Evolutionary conservation across 2,113 vertebrate species (phyloP), one percentile per base, ranked within the genome.

Genomic region (Daboia siamensis): DNA sequence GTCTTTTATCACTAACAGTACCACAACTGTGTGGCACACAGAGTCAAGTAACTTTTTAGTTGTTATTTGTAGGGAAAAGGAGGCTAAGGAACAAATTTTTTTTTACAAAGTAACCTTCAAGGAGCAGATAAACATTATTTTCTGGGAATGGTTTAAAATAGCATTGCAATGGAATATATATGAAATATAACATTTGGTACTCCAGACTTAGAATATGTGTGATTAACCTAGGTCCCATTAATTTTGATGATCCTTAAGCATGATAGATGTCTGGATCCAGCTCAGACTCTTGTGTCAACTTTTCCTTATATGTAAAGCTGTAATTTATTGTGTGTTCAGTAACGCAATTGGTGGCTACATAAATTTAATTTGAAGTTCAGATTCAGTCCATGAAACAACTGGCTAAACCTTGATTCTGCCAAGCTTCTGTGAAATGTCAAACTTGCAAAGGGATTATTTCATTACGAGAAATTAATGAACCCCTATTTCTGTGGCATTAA

Each of bases 401-500:
- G 51, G 44, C 26, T 57, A n/a, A 21, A 87, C 64, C 84, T 88
- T 39, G 15, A 39, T 89, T 56, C 8, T 39, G 44, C n/a, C 69
- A 93, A 92, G 93, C 88, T 56, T 59, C 90, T 80, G 29, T 52
- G 74, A 90, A 93, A 1, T 64, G 94, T 93, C 92, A 92, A 54
- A 90, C 87, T 44, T 96, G 4, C 56, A 74, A 93, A 95, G 61
- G 89, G 61, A 93, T 93, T 95, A 94, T 85, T 88, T 90, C 92
- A 93, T 55, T 93, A 88, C 57, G 87, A 96, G 94, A 95, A 94
- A 94, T 90, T 90, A 24, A 94, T 95, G 94, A 94, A 90, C 94
- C 91, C 94, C 51, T 39, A 88, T 21, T 88, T 89, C 4, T 20
- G 8, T 57, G 85, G 90, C 1, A 55, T 90, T 0, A 1, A 74